Conservation (phyloP, 2,113 vertebrate genomes). For the Rhinopithecus roxellana region DNA sequence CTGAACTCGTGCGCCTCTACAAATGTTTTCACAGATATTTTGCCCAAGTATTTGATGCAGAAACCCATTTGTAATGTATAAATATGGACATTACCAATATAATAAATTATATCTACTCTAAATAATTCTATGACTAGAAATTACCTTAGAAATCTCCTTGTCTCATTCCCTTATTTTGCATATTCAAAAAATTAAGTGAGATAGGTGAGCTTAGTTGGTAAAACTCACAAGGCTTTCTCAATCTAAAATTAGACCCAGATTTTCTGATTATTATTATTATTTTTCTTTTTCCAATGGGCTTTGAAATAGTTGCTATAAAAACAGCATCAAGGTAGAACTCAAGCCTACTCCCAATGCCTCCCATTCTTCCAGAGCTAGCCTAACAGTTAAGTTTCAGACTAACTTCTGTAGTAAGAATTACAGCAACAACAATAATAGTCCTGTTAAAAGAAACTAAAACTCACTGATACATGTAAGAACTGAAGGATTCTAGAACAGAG, state of each 20-base stretch:
- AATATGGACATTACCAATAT: background rate
- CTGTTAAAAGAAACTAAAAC: background rate
- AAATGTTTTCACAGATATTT: background rate
- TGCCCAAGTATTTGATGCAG: background rate
- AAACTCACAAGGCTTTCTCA: background rate
- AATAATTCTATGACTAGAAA: too few species aligned
- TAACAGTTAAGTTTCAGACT: background rate
- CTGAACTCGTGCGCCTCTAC: background rate
- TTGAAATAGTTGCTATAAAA: too few species aligned
- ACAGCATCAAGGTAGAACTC: background rate
- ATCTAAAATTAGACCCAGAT: background rate
- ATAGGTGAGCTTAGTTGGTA: background rate
- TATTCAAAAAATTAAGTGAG: background rate
- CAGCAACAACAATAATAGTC: background rate
- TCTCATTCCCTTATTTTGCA: too few species aligned
- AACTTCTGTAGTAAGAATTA: background rate
- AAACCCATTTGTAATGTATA: background rate
- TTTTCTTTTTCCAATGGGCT: background rate
- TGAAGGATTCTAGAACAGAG: background rate
- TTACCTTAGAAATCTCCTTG: too few species aligned
- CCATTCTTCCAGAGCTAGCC: background rate
- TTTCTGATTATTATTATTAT: background rate
- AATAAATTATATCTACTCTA: background rate
- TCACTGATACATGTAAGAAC: background rate
- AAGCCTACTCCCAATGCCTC: fast-evolving